Percentiles rank a stretch among this genome's conserved stretches.
These are phyloP conservation scores for Xiphorhynchus elegans DNA, from an alignment of 2,113 vertebrate species.

Conservation along the genomic window DNA sequence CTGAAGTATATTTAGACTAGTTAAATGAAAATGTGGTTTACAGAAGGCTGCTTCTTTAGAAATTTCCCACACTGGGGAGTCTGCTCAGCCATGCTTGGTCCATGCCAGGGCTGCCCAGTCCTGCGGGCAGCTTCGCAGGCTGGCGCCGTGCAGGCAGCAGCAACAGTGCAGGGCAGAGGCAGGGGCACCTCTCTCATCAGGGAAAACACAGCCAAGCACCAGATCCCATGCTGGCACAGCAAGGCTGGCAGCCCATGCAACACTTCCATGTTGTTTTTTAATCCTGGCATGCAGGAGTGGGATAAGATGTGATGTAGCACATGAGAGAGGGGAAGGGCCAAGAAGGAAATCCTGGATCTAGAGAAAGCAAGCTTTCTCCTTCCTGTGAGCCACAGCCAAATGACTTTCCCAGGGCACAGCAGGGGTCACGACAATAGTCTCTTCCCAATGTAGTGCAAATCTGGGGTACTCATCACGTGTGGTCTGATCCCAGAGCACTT, in stretches of 20 bases:
- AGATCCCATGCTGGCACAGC: neutral
- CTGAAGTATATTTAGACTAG: constrained; percentile 68
- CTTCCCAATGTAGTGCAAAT: neutral
- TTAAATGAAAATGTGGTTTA: constrained; percentile 62
- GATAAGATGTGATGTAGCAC: neutral
- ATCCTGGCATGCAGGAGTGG: neutral
- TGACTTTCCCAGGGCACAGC: constrained; percentile 11
- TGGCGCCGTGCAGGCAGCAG: fast-evolving
- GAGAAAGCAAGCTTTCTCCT: neutral
- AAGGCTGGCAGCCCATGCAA: neutral
- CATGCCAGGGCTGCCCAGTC: neutral
- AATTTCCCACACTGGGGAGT: constrained; percentile 62
- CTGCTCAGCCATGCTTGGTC: neutral
- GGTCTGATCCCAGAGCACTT: constrained; percentile 33
- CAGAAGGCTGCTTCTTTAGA: constrained; percentile 28
- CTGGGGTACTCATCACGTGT: constrained; percentile 25
- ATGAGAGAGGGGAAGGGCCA: neutral
- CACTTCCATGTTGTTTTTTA: neutral
- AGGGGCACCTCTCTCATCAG: neutral
- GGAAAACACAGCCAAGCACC: neutral
- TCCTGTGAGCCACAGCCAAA: neutral
- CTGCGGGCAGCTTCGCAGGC: neutral
- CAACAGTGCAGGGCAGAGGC: fast-evolving
- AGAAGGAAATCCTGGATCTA: neutral
- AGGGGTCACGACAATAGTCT: neutral